Base-by-base conservation (phyloP, 2,113 vertebrate genomes). In the Amazona guildingii region DNA sequence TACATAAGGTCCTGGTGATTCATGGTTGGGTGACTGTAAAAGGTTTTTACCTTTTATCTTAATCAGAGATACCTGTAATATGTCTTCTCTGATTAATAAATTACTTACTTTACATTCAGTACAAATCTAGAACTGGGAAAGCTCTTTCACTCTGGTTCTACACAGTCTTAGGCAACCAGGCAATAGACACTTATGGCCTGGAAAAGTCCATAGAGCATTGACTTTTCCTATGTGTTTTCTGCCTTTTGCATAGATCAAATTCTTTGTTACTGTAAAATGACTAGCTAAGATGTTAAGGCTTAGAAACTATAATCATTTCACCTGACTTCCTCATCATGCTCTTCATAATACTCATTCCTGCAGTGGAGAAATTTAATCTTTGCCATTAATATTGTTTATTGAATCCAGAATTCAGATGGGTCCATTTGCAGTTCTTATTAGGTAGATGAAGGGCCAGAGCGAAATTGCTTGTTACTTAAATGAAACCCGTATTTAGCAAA, bases 391-490 rank as follows among this genome's bases (percentile, higher is more conserved):
- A 83, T 86, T 96, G 68, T 72, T 76, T 94, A 75, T 81, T 93
- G 93, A 94, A 83, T 29, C n/a, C 46, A 35, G 72, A 90, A 92
- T 83, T 88, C 88, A 83, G 76, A 84, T 68, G 0, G 0, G 80
- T 86, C 88, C 69, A 57, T 91, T 93, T 95, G 80, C 66, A 94
- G 92, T 73, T 69, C 69, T 90, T 96, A 66, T 93, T 94, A 93
- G 80, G 79, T 79, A 94, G 86, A 95, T 91, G 83, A 93, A 96
- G 90, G 90, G 84, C 86, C 86, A 73, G n/a, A 86, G 37, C 29
- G 49, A 93, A 92, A 66, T 66, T 96, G 69, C 90, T 96, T 94
- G 95, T 93, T 93, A 86, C 92, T 90, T 95, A 95, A 96, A 95
- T 95, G 92, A 75, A 92, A 95, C 68, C 52, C 93, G 29, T 83